phyloP scores from a whole-genome alignment of 1,140 invertebrate species.

The Zaprionus lachaisei region DNA sequence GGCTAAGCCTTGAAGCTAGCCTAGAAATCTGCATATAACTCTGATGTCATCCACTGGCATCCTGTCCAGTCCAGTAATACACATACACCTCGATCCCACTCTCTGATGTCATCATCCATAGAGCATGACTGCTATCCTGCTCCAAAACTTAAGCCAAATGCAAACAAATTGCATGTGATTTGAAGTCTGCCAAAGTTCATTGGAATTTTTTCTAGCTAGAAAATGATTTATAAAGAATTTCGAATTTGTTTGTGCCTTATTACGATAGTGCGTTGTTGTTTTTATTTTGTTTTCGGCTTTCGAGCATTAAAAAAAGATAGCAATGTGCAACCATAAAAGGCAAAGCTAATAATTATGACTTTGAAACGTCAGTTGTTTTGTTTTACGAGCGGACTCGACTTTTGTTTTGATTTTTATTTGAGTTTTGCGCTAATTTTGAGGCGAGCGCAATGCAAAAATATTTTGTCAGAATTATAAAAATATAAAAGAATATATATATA shows the following conservation, averaged over 20 bases:
- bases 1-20: constrained; percentile 48
- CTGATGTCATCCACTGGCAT: constrained; percentile 44
- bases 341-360: constrained; percentile 75
- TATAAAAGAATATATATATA: background rate
- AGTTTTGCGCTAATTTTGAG: constrained; percentile 17
- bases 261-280: constrained; percentile 9
- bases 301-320: constrained; percentile 36
- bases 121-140: background rate
- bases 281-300: constrained; percentile 35
- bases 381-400: constrained; percentile 10
- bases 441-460: constrained; percentile 37
- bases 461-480: constrained; percentile 31
- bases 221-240: constrained; percentile 75
- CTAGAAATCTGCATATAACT: constrained; percentile 34
- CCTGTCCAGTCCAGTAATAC: constrained; percentile 39
- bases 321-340: constrained; percentile 61
- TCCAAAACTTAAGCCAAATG: constrained; percentile 35
- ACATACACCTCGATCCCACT: background rate
- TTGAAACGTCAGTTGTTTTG: constrained; percentile 45
- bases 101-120: background rate
- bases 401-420: constrained; percentile 12
- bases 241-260: constrained; percentile 29
- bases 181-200: constrained; percentile 65
- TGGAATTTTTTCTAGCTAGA: constrained; percentile 62
- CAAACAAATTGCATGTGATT: constrained; percentile 65